Evolutionary conservation across 2,888 invertebrate genomes (phyloP).

Genomic region (Tipula helvola): DNA sequence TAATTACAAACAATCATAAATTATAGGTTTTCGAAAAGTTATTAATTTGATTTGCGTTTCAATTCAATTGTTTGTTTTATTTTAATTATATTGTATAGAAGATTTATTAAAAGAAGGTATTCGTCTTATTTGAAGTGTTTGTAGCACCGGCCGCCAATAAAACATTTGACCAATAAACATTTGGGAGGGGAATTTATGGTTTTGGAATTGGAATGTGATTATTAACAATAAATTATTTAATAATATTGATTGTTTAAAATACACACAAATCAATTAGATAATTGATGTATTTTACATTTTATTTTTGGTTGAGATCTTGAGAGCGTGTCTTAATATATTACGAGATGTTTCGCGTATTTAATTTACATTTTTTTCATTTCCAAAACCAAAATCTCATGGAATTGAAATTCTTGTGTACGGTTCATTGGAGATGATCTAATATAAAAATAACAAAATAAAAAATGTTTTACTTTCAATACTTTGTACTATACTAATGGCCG

Average conservation of each 20-base stretch:
- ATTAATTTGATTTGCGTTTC: conserved; percentile 4
- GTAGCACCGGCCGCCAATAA: not conserved
- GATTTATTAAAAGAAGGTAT: not conserved
- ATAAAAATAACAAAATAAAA: not conserved
- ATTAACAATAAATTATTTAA: not conserved
- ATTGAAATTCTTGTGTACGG: not conserved
- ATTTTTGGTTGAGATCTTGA: not conserved
- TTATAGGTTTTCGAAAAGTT: not conserved
- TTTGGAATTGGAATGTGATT: not conserved
- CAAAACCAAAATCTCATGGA: not conserved
- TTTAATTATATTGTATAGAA: not conserved
- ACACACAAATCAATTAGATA: not conserved
- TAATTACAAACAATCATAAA: not conserved
- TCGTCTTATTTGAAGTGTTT: not conserved
- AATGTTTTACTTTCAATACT: not conserved
- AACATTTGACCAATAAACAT: not conserved
- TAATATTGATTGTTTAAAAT: not conserved
- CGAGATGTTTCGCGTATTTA: not conserved
- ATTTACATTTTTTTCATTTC: not conserved
- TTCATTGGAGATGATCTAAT: not conserved
- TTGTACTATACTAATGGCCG: not conserved
- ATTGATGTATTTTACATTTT: not conserved
- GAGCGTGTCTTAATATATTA: not conserved
- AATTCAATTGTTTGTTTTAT: not conserved
- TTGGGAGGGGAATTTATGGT: not conserved